Base-by-base conservation (phyloP, 2,797 vertebrate genomes). In the Sparus aurata region DNA sequence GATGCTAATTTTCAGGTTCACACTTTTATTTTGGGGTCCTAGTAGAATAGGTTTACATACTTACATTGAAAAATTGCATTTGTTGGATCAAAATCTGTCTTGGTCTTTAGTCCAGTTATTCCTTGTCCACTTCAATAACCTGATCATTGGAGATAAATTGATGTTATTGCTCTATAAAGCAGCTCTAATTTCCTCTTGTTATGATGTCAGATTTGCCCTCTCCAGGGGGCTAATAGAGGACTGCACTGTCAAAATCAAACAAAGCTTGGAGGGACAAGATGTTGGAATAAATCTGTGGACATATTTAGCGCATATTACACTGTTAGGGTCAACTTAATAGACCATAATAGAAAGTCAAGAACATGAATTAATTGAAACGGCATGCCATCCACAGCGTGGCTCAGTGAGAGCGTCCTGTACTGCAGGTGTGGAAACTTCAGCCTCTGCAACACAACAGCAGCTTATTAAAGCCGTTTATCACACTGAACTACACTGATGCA, bases 401-500 rank as follows among this genome's bases (percentile, higher is more conserved):
- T 16, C 25, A 8, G 5, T 63, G 52, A 1, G 52, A 46, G 52
- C 0, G 47, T 7, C 2, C 47, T 20, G n/a, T 64, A 12, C 54
- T 54, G 67, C 46, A 11, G 59, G 25, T 30, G 47, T 16, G 41
- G 58, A n/a, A 38, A 9, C 59, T 66, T 57, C 55, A 47, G 50
- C 23, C 46, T 64, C 25, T 5, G 22, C 62, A 62, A 41, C 67
- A 45, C 50, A 30, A 10, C 49, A 3, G 47, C 45, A 70, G 54
- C 18, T 80, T 85, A 80, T 89, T 86, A 78, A 85, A 86, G 58
- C 45, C 41, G 58, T 68, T 71, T 85, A 76, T 89, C 80, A 30
- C 4, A 0, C 52, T 60, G 75, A 63, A 12, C 60, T n/a, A 1
- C 3, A 49, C n/a, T 1, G 55, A 70, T 38, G 50, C 43, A 22